phyloP scores from a whole-genome alignment of 2,888 invertebrate genomes.

The Griposia aprilina region DNA sequence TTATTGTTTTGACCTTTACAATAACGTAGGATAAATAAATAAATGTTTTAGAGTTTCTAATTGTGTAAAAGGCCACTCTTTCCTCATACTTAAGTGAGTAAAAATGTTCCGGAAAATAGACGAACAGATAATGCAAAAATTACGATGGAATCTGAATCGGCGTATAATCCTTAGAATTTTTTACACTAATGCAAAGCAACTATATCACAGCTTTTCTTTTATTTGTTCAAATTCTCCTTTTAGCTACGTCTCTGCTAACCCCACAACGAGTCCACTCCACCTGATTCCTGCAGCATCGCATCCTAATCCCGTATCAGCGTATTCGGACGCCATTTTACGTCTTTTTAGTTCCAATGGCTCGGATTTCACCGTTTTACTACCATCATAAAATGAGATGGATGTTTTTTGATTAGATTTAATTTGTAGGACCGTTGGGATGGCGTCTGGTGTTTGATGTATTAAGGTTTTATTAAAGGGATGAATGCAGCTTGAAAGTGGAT shows the following conservation, averaged over 20 bases:
- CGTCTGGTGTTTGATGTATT: slow-evolving; percentile 52
- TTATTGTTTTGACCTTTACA: too few species aligned
- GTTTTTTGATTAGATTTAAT: slow-evolving; percentile 71
- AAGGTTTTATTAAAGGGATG: slow-evolving; percentile 34
- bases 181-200: background rate
- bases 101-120: too few species aligned
- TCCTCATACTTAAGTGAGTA: too few species aligned
- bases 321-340: slow-evolving; percentile 63
- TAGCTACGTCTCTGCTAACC: slow-evolving; percentile 11
- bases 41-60: too few species aligned
- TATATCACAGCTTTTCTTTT: background rate
- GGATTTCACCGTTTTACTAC: slow-evolving; percentile 67
- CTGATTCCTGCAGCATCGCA: slow-evolving; percentile 42
- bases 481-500: slow-evolving; percentile 5
- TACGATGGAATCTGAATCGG: too few species aligned
- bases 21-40: too few species aligned
- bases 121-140: too few species aligned
- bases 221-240: background rate
- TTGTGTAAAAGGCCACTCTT: too few species aligned
- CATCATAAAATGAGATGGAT: slow-evolving; percentile 67
- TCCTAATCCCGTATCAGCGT: slow-evolving; percentile 60
- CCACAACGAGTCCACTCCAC: slow-evolving; percentile 16
- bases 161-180: too few species aligned
- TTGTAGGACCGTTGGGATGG: slow-evolving; percentile 58
- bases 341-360: slow-evolving; percentile 62